phyloP scores from a whole-genome alignment of 2,113 vertebrate species.

The Myotis lucifugus region DNA sequence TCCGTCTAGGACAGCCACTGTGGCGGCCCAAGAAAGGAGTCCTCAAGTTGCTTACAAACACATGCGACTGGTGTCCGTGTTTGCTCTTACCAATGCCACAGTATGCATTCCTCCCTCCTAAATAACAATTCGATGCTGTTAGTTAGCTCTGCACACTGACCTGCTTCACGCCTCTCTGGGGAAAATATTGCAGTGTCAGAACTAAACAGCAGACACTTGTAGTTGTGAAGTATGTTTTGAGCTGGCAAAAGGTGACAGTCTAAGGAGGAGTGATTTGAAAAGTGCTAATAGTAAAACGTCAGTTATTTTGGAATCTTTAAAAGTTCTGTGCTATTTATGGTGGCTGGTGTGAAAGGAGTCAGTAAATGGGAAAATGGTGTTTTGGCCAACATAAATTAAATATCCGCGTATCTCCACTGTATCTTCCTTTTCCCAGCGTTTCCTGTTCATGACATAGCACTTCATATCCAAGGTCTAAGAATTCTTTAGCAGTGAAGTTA shows the following conservation, averaged over 20 bases:
- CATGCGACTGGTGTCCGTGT: not conserved
- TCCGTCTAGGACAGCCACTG: not conserved
- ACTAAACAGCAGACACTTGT: not conserved
- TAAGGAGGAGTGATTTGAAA: slow-evolving; percentile 63
- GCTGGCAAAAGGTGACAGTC: slow-evolving; percentile 69
- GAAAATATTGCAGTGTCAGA: slow-evolving; percentile 32
- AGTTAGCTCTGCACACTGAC: slow-evolving; percentile 37
- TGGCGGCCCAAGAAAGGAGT: not conserved
- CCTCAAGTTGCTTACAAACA: not conserved
- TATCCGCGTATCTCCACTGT: not conserved
- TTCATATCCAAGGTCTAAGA: slow-evolving; percentile 26
- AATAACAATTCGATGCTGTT: slow-evolving; percentile 2
- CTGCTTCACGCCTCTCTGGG: slow-evolving; percentile 48
- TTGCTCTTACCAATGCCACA: not conserved
- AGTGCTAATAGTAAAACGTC: slow-evolving; percentile 66
- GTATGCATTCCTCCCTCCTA: not conserved
- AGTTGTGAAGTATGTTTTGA: slow-evolving; percentile 46
- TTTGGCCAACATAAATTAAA: slow-evolving; percentile 55
- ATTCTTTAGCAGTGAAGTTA: not conserved
- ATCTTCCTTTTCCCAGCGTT: not conserved
- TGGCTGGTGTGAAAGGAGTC: slow-evolving; percentile 68
- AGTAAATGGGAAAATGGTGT: slow-evolving; percentile 63
- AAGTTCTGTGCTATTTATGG: slow-evolving; percentile 68
- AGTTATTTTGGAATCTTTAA: slow-evolving; percentile 65
- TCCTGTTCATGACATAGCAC: not conserved